Base-by-base conservation (phyloP, 2,113 vertebrate species). In the Plestiodon gilberti region DNA sequence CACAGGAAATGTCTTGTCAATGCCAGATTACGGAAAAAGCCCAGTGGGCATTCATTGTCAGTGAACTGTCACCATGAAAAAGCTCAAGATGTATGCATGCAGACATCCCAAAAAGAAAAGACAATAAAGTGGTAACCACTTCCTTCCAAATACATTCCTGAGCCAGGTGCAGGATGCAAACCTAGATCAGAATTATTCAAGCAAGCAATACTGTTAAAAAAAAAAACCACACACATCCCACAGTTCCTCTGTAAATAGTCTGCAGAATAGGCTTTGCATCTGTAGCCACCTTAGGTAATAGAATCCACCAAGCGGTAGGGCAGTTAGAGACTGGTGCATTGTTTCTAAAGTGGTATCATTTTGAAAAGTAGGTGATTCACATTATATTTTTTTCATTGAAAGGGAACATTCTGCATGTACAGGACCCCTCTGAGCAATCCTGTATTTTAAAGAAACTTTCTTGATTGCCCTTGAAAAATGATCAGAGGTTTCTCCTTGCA, bases 31-130 rank as follows among this genome's bases (percentile, higher is more conserved):
- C 88, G 65, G 89, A 84, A 88, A 87, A 90, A 91, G 90, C 90
- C 87, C 83, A 89, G 83, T 91, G 85, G 87, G 88, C 90, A 93
- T 96, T 96, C 95, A 94, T 95, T 94, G 95, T 96, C 96, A 96
- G 78, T 71, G 90, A 95, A 85, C 95, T 97, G 96, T 97, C 97
- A 97, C 92, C 83, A 86, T 76, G 87, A 3, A 75, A 91, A 94
- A 90, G 86, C 92, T 28, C 30, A 91, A 57, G 79, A 28, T 62
- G 69, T 75, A 35, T 38, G 23, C 78, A 85, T n/a, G 59, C 30
- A 86, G 30, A 74, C 89, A 91, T 94, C 89, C 87, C 92, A 92
- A 61, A 96, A 94, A 90, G 75, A 90, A 92, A 77, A 86, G 74
- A 90, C 86, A 84, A 87, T 76, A 38, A 6, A 90, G 71, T 89